phyloP scores from a whole-genome alignment of 2,797 vertebrate genomes.

The Phrynocephalus forsythii region DNA sequence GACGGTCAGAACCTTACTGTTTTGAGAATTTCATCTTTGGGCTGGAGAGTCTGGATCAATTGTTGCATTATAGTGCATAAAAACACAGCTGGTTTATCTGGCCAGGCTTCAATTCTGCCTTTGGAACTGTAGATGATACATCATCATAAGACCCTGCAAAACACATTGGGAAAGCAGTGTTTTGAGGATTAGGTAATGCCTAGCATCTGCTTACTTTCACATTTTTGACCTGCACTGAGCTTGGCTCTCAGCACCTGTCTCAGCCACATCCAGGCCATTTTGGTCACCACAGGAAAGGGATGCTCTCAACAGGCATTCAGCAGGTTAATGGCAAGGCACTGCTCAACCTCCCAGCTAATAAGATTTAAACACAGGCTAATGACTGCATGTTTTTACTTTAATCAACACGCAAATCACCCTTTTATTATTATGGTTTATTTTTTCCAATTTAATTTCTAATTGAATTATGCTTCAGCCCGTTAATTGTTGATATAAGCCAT shows the following conservation, averaged over 20 bases:
- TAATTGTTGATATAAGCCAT: slow-evolving; percentile 72
- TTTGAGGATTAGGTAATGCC: slow-evolving; percentile 2
- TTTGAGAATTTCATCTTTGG: background rate
- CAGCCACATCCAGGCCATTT: slow-evolving; percentile 12
- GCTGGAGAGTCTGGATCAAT: background rate
- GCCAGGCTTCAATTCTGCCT: background rate
- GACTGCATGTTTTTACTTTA: slow-evolving; percentile 74
- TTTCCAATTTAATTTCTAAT: slow-evolving; percentile 74
- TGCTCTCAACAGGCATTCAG: slow-evolving; percentile 51
- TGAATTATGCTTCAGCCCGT: slow-evolving; percentile 71
- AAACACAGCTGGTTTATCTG: background rate
- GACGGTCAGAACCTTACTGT: background rate
- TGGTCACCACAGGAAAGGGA: slow-evolving; percentile 32
- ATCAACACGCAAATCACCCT: slow-evolving; percentile 68
- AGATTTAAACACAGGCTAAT: slow-evolving; percentile 74
- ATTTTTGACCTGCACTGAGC: slow-evolving; percentile 30
- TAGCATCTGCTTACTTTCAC: background rate
- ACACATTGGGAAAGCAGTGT: background rate
- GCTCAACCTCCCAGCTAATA: slow-evolving; percentile 65
- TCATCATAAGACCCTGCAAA: background rate
- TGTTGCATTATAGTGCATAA: background rate
- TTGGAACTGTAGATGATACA: background rate
- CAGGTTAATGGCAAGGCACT: slow-evolving; percentile 65
- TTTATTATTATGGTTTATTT: slow-evolving; percentile 72
- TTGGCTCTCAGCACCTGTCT: slow-evolving; percentile 38